A percentile compares a stretch with the other conserved stretches of the same genome.
Conservation (phyloP, 2,797 vertebrate genomes). For the Etheostoma perlongum region DNA sequence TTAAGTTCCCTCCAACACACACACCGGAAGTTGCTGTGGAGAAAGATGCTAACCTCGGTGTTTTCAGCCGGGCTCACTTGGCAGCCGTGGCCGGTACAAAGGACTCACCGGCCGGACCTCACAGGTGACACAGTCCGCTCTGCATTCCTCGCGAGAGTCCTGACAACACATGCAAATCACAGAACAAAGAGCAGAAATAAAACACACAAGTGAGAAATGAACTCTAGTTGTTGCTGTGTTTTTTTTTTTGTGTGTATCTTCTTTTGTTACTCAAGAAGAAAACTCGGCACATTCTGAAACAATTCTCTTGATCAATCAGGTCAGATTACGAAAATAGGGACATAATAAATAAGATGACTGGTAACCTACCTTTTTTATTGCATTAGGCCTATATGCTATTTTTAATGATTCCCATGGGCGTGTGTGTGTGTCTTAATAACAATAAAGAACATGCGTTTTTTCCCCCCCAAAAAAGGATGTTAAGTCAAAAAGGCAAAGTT, state of each 20-base stretch:
- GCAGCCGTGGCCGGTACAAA: not conserved
- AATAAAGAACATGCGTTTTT: not conserved
- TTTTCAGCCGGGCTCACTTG: constrained; percentile 37
- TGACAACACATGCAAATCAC: constrained; percentile 62
- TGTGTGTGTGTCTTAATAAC: not conserved
- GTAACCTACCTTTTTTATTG: too few relatives aligned
- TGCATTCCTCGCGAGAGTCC: constrained; percentile 15
- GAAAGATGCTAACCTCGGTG: not conserved
- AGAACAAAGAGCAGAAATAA: constrained; percentile 37
- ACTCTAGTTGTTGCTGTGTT: too few relatives aligned
- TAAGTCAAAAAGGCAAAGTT: not conserved
- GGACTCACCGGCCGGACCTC: not conserved
- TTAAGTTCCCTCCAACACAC: not conserved
- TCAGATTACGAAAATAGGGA: not conserved
- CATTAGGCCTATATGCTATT: too few relatives aligned
- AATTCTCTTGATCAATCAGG: not conserved
- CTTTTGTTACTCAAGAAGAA: too few relatives aligned
- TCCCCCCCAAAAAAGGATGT: not conserved
- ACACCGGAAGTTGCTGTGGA: not conserved
- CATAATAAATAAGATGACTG: not conserved
- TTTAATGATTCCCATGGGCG: not conserved
- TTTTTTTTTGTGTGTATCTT: not conserved
- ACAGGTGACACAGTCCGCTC: constrained; percentile 37
- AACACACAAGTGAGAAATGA: constrained; percentile 33
- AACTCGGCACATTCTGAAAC: not conserved